Evolutionary conservation across 2,888 invertebrate genomes (phyloP), one percentile per base, ranked within the genome.

Genomic region (Nomada ruficornis): DNA sequence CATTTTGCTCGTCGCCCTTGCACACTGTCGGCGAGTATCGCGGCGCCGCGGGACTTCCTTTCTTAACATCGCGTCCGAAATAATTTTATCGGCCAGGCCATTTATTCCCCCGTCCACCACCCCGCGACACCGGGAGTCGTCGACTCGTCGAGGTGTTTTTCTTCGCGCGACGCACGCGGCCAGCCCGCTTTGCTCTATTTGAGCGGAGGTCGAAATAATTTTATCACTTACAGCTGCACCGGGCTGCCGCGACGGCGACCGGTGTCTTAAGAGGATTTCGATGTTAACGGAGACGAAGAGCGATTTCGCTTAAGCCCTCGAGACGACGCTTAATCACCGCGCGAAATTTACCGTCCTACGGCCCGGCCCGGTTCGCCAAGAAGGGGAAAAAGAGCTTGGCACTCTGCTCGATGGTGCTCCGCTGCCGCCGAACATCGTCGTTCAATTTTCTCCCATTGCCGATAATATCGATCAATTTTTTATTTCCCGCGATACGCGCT

Each of bases 211-310:
- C 85, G 89, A 88, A 90, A 91, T 90, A 88, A 88, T 88, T 88
- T 88, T 88, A 89, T 89, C 89, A 85, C 88, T 87, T 87, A 87
- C 89, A 88, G 88, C 88, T 88, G 88, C 83, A 76, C 54, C 77
- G 18, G 26, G 68, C 63, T 47, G 67, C 67, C 69, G 75, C 57
- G 74, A 65, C 80, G 83, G 79, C 83, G 85, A 44, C 76, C 69
- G 76, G 55, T 82, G 86, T 86, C 88, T 86, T 86, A 87, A 84
- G 86, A 88, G 86, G 83, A 83, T 88, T 88, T 89, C 85, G 84
- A 88, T 86, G 87, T 86, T 86, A 86, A 85, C 88, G 80, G 79
- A 82, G 88, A 87, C 85, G 85, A 87, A 88, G 85, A 90, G 87
- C 90, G 88, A 89, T 89, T 88, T 87, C 80, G 82, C 87, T 86